Base-by-base conservation (phyloP, 1,140 invertebrate species). In the Thaumatotibia leucotreta region DNA sequence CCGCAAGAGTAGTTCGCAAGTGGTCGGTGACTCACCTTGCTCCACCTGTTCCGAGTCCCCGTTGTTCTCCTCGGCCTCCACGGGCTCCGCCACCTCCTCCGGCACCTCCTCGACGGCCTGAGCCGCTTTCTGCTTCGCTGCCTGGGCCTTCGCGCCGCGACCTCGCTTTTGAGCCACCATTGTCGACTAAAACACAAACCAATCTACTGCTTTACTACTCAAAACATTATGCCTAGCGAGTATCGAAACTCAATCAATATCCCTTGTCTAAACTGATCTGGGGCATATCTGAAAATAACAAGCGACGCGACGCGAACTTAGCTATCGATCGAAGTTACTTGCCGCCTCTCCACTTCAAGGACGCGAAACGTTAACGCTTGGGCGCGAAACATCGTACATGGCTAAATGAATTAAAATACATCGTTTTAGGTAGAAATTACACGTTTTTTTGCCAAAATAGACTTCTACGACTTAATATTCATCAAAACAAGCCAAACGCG, bases 101-200 rank as follows among this genome's bases (percentile, higher is more conserved):
- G 62, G 68, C 1, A 69, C 65, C n/a, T 65, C 83, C 33, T 82
- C 84, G 1, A 69, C 70, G 10, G 68, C 61, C 24, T 75, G 66
- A 45, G 74, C 70, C 52, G 84, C 70, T 63, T 86, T 85, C 0
- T 81, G 72, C 68, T 84, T 87, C 3, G 77, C 75, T 27, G 80
- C 81, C 71, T 83, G 82, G 32, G 72, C 81, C 76, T 83, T 88
- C 39, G 84, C 88, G 31, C 86, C 88, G 64, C 88, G 88, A 68
- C 88, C 88, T 73, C 77, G 83, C 75, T 90, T 90, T 49, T 79
- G 85, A 20, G 88, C 88, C 31, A 91, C 88, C 88, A 91, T 91
- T 63, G 74, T 87, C 23, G 20, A 63, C 52, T 58, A 27, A 58
- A 58, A 58, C 20, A 58, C n/a, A 58, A 58, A 58, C n/a, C 24